These are phyloP conservation scores for Acrossocheilus wenchowensis DNA, from an alignment of 2,797 vertebrate species.

Conservation along the genomic window DNA sequence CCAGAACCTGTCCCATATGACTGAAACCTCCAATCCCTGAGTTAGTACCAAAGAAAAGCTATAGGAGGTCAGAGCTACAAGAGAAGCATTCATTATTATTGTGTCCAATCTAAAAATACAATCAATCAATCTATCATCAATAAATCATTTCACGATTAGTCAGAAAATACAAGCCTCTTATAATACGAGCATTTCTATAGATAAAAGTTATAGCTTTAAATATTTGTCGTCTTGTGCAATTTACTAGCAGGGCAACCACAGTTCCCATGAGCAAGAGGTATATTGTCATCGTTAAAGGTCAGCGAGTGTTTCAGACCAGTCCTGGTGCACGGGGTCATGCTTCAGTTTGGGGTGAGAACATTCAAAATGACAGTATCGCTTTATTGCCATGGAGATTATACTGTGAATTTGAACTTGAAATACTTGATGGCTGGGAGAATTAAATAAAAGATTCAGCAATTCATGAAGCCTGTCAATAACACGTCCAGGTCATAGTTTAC, in stretches of 20 bases:
- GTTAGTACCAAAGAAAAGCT: conserved; percentile 79
- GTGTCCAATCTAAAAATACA: conserved; percentile 62
- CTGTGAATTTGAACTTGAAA: neutral
- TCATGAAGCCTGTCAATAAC: neutral
- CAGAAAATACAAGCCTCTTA: conserved; percentile 67
- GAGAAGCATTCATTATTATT: conserved; percentile 67
- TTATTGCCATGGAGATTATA: neutral
- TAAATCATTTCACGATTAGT: conserved; percentile 56
- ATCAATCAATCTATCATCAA: conserved; percentile 48
- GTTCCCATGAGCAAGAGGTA: conserved; percentile 67
- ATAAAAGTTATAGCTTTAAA: conserved; percentile 64
- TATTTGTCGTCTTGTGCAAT: conserved; percentile 70
- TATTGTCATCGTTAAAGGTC: conserved; percentile 60
- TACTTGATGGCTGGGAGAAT: neutral
- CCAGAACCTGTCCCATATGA: conserved; percentile 66
- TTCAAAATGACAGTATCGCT: conserved; percentile 15
- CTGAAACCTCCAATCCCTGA: conserved; percentile 83
- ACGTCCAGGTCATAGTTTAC: neutral
- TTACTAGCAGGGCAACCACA: conserved; percentile 68
- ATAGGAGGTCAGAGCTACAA: conserved; percentile 65
- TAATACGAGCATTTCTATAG: conserved; percentile 68
- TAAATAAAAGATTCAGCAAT: neutral
- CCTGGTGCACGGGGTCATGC: conserved; percentile 50
- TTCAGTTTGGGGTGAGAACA: conserved; percentile 32
- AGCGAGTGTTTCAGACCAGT: conserved; percentile 49